Evolutionary conservation across 2,113 vertebrate genomes (phyloP), one percentile per base, ranked within the genome.

Genomic region (Macquaria ambigua): DNA sequence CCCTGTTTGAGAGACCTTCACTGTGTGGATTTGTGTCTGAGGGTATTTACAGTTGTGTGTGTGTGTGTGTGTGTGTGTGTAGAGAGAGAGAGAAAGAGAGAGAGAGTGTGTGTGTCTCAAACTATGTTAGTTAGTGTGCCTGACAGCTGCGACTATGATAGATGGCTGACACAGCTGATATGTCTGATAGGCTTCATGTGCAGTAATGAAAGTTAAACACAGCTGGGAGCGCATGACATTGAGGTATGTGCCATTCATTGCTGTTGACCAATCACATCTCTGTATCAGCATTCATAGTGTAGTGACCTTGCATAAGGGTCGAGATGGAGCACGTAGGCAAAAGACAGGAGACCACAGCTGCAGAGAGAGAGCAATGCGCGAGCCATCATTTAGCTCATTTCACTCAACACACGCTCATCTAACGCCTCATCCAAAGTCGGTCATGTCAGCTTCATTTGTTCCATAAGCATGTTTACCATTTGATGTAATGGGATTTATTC

Each of bases 181-280:
- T 61, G 37, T 74, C 80, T 7, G 81, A 92, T 87, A 79, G 80
- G 41, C 77, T 86, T 82, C 87, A 81, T 87, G 76, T 77, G 74
- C 48, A 82, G 84, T 92, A 90, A 92, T 93, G 81, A 93, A 92
- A 88, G 79, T 86, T 46, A 90, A 93, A 93, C 91, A 93, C 91
- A 93, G 92, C 90, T 94, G 92, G 87, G 83, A 74, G 62, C 23
- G 70, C 84, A 77, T 70, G 61, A 78, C 85, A 69, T 4, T 16
- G 70, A 77, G 88, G 74, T 68, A 86, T 89, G 85, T 77, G 83
- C 63, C 64, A 61, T 50, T 81, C 79, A 67, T 9, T 18, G 34
- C 48, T 53, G 70, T 41, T 34, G 61, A 87, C 90, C 91, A 85
- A 87, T 91, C 89, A 1, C 74, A 67, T 79, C 74, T 70, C 81